phyloP scores from a whole-genome alignment of 2,113 vertebrate species.

The Carlito syrichta region DNA sequence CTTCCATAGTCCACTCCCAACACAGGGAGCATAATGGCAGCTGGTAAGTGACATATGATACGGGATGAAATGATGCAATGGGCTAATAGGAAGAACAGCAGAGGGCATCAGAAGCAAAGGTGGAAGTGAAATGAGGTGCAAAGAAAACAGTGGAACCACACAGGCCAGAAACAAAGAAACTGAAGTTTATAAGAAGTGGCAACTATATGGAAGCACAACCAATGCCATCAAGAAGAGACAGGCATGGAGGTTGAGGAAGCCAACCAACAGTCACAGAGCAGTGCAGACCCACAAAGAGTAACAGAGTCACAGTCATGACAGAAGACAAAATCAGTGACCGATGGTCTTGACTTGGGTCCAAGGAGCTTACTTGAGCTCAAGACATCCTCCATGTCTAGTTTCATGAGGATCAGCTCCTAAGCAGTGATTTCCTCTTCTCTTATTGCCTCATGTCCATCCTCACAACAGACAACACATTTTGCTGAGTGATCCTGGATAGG shows the following conservation, averaged over 20 bases:
- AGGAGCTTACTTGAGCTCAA: neutral
- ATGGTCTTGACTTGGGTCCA: neutral
- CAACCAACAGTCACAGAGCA: neutral
- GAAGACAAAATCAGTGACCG: neutral
- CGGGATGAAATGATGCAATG: neutral
- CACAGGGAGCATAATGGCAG: neutral
- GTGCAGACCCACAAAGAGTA: neutral
- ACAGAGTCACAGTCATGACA: fast-evolving
- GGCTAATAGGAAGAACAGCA: neutral
- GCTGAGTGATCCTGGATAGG: neutral
- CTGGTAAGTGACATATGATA: neutral
- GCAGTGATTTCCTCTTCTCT: neutral
- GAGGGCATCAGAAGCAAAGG: neutral
- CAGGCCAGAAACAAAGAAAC: neutral
- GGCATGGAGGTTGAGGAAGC: fast-evolving
- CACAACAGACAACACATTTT: neutral
- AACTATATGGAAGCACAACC: fast-evolving
- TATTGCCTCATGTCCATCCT: neutral
- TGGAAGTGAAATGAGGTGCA: neutral
- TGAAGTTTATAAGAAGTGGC: fast-evolving
- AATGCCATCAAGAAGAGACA: neutral
- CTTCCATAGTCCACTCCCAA: neutral
- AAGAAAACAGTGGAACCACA: neutral
- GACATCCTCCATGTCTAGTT: neutral
- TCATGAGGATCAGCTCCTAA: neutral